Conservation (phyloP, 2,797 vertebrate genomes). For the Rhadinocentrus ornatus region DNA sequence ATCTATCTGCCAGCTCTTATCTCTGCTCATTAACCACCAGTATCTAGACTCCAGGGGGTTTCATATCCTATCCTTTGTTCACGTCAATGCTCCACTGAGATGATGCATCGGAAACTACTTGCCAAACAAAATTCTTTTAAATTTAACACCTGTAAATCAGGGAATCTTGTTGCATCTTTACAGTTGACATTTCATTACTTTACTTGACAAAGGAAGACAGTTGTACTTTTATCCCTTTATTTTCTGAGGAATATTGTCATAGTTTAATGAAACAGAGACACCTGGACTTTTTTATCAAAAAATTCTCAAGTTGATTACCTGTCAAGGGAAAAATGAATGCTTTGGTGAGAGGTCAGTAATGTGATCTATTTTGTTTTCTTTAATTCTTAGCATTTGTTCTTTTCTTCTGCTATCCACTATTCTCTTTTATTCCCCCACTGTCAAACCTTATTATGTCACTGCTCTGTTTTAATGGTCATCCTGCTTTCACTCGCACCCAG, state of each 20-base stretch:
- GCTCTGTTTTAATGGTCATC: too few species aligned
- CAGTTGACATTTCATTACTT: neutral
- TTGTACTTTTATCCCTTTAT: neutral
- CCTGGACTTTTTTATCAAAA: neutral
- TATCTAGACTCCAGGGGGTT: neutral
- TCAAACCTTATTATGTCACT: too few species aligned
- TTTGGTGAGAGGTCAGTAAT: neutral
- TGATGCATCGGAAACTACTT: neutral
- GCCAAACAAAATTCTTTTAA: neutral
- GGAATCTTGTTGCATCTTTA: neutral
- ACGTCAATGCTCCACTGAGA: neutral
- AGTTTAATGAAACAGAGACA: neutral
- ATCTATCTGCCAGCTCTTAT: neutral
- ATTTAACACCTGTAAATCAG: neutral
- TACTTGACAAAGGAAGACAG: neutral
- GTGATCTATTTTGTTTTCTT: neutral
- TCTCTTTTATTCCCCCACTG: too few species aligned
- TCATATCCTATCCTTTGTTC: neutral
- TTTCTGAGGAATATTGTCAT: neutral
- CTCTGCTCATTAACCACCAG: neutral
- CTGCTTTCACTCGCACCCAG: too few species aligned
- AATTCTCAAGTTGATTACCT: neutral
- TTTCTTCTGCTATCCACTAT: too few species aligned
- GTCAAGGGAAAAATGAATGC: neutral
- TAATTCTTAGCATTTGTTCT: neutral